Conservation (phyloP, 2,797 vertebrate species). For the Heteromormyrus szaboi region DNA sequence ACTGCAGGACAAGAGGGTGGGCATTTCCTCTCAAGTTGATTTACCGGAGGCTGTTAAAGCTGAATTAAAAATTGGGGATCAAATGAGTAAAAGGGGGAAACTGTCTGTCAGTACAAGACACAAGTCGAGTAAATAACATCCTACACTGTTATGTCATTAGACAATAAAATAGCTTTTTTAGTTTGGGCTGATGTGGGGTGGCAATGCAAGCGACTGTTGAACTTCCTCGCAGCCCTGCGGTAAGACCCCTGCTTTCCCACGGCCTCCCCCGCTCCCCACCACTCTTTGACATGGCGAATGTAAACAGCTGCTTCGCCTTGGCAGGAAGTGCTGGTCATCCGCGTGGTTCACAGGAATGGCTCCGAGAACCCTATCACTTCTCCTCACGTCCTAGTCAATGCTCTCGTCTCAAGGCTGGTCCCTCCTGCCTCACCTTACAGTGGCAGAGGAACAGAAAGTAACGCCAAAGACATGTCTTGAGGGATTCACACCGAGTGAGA, state of each 20-base stretch:
- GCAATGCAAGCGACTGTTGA: background rate
- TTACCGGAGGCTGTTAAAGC: background rate
- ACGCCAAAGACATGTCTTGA: background rate
- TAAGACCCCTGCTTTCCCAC: constrained; percentile 47
- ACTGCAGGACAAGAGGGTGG: background rate
- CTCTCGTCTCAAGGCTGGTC: background rate
- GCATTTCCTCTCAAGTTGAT: background rate
- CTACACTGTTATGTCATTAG: background rate
- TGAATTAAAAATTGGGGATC: background rate
- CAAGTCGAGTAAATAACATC: background rate
- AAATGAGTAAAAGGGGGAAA: background rate
- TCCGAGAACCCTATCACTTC: background rate
- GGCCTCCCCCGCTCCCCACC: constrained; percentile 37
- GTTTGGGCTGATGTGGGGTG: background rate
- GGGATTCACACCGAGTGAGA: background rate
- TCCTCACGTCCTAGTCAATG: background rate
- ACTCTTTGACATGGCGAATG: constrained; percentile 47
- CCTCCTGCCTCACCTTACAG: background rate
- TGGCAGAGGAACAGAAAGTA: background rate
- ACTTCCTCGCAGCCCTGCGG: background rate
- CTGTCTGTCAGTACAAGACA: background rate
- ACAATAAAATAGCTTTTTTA: background rate
- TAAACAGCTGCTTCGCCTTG: constrained; percentile 54
- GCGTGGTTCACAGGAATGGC: background rate
- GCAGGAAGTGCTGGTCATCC: constrained; percentile 51